These are phyloP conservation scores for Teleogryllus occipitalis DNA, from an alignment of 1,140 invertebrate species.

Conservation along the genomic window DNA sequence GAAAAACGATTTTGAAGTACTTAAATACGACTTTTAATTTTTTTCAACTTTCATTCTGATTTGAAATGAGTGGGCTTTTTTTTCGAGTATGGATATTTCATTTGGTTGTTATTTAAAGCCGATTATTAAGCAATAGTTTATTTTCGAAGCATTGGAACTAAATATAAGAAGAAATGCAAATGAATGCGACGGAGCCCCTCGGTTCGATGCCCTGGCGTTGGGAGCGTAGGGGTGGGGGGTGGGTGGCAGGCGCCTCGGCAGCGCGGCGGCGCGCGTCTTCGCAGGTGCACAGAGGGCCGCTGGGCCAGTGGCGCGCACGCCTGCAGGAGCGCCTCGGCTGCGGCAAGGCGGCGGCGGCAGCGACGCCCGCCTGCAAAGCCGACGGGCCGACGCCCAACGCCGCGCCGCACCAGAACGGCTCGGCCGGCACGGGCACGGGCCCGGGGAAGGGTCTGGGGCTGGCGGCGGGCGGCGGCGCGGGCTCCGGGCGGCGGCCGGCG, in stretches of 20 bases:
- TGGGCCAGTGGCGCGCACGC: constrained; percentile 31
- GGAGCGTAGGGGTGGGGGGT: neutral
- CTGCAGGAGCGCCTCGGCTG: constrained; percentile 21
- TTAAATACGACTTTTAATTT: neutral
- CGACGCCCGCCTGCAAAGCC: neutral
- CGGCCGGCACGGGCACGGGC: too few relatives aligned
- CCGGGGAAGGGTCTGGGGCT: neutral
- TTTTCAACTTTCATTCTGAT: neutral
- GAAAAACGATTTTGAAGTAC: neutral
- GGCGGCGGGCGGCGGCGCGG: too few relatives aligned
- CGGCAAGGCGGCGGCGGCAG: neutral
- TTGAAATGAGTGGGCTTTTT: neutral
- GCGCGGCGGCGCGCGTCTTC: neutral
- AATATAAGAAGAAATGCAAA: neutral
- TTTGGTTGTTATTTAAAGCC: too few relatives aligned
- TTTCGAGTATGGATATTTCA: too few relatives aligned
- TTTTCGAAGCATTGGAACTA: too few relatives aligned
- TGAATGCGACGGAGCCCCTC: neutral
- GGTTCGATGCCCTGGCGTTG: neutral
- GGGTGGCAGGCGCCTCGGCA: neutral
- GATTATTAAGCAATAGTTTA: too few relatives aligned
- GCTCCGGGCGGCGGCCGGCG: neutral
- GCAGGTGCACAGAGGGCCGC: constrained; percentile 34
- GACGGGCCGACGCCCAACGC: neutral
- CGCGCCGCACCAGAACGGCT: neutral